phyloP scores from a whole-genome alignment of 2,797 vertebrate genomes.

The Smutsia gigantea region DNA sequence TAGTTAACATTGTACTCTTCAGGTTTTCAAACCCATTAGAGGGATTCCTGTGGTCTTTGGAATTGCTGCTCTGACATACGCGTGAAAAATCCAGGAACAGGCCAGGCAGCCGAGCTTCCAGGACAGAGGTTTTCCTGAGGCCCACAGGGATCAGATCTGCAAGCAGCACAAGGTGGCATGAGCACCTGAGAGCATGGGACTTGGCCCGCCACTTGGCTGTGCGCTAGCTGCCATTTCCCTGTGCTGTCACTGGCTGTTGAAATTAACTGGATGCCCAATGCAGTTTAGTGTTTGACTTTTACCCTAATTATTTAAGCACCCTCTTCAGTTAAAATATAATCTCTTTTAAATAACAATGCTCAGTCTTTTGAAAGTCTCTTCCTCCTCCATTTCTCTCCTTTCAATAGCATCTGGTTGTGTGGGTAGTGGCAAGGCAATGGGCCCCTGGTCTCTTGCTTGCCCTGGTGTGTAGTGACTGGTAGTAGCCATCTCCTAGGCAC shows the following conservation, averaged over 20 bases:
- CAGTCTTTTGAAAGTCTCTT: not conserved
- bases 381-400: not conserved
- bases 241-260: not conserved
- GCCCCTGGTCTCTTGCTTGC: not conserved
- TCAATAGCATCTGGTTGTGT: not conserved
- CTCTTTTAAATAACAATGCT: not conserved
- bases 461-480: not conserved
- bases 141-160: not conserved
- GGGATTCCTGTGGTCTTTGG: not conserved
- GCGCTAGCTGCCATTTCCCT: not conserved
- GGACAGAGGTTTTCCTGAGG: not conserved
- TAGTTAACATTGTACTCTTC: not conserved
- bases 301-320: not conserved
- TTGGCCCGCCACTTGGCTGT: not conserved
- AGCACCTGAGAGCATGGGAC: rapidly evolving
- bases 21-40: not conserved
- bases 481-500: not conserved
- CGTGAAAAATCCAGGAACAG: not conserved
- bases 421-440: too few relatives aligned
- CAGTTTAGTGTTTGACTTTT: not conserved
- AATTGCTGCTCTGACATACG: not conserved
- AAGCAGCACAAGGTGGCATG: not conserved
- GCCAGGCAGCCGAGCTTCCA: not conserved
- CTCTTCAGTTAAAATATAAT: not conserved
- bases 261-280: not conserved